Conservation (phyloP, 2,113 vertebrate species). For the Salminus brasiliensis region DNA sequence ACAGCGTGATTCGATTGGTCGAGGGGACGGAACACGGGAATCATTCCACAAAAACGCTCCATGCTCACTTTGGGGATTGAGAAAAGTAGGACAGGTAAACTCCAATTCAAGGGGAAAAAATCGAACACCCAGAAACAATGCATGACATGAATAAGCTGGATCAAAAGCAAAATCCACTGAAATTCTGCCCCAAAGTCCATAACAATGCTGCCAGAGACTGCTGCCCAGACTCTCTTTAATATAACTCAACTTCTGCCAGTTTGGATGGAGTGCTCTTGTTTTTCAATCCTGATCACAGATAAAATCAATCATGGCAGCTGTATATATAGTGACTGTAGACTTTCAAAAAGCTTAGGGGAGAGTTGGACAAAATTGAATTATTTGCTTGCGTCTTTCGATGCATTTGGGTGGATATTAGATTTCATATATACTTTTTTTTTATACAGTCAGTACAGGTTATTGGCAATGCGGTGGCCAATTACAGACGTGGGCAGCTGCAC, state of each 20-base stretch:
- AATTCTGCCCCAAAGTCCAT: not conserved
- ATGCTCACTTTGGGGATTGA: slow-evolving; percentile 69
- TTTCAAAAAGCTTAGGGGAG: not conserved
- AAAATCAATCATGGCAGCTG: slow-evolving; percentile 19
- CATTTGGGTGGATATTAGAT: not conserved
- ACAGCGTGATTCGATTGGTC: slow-evolving; percentile 39
- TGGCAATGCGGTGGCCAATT: not conserved
- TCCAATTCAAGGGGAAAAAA: slow-evolving; percentile 54
- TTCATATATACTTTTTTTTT: not conserved
- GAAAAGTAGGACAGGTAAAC: slow-evolving; percentile 72
- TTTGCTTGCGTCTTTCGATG: not conserved
- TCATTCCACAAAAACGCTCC: slow-evolving; percentile 69
- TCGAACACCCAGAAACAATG: slow-evolving; percentile 61
- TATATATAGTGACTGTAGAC: not conserved
- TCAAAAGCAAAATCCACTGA: slow-evolving; percentile 38
- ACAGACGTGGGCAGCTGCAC: not conserved
- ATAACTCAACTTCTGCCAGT: not conserved
- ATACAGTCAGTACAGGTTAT: not conserved
- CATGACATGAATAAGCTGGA: slow-evolving; percentile 54
- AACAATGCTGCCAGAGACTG: not conserved
- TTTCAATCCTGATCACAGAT: not conserved
- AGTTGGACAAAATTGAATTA: not conserved
- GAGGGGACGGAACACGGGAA: slow-evolving; percentile 35
- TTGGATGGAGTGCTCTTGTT: not conserved
- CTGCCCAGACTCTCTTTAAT: not conserved